phyloP scores from a whole-genome alignment of 2,113 vertebrate genomes.

The Herpailurus yagouaroundi region DNA sequence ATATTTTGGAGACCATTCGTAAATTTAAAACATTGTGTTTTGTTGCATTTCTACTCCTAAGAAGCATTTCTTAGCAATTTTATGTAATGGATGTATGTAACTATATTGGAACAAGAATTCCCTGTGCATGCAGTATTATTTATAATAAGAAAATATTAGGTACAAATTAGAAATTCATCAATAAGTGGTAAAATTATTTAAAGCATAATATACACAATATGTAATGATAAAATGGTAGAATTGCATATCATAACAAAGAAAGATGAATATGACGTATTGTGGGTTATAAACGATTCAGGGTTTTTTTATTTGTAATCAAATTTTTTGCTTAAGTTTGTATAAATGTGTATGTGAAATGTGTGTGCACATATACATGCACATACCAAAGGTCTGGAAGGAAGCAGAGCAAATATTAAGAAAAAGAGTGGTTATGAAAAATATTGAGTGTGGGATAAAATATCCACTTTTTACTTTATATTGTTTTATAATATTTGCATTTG shows the following conservation, averaged over 20 bases:
- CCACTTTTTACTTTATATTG: not conserved
- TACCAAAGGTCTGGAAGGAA: not conserved
- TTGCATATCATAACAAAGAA: not conserved
- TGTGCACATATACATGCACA: not conserved
- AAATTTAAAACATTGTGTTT: slow-evolving; percentile 2
- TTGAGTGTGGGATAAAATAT: not conserved
- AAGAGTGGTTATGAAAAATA: not conserved
- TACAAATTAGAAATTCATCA: not conserved
- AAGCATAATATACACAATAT: not conserved
- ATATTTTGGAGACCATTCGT: not conserved
- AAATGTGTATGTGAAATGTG: not conserved
- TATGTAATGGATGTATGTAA: not conserved
- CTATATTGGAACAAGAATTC: not conserved
- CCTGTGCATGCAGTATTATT: not conserved
- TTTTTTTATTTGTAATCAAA: not conserved
- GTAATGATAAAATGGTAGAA: not conserved
- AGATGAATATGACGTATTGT: not conserved
- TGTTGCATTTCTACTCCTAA: not conserved
- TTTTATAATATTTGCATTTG: not conserved
- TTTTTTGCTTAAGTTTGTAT: not conserved
- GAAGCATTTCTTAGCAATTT: not conserved
- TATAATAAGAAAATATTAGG: not conserved
- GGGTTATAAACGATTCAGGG: not conserved
- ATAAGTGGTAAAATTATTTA: not conserved
- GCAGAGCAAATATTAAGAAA: not conserved